Evolutionary conservation across 1,140 invertebrate genomes (phyloP).

Genomic region (Ceratina calcarata): DNA sequence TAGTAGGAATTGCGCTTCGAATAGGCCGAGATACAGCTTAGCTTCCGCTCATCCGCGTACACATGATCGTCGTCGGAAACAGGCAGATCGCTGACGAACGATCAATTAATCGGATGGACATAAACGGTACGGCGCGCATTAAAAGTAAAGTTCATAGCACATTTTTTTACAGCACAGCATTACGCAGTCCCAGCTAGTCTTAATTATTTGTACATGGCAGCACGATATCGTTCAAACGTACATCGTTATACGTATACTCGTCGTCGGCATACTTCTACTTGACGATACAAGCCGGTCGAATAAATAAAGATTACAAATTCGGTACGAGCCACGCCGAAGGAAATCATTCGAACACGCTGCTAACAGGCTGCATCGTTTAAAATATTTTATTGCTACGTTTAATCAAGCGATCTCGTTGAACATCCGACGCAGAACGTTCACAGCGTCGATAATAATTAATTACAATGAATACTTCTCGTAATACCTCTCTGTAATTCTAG

Average conservation of each 20-base stretch:
- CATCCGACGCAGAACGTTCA: not conserved
- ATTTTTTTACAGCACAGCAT: not conserved
- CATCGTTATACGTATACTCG: not conserved
- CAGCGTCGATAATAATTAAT: conserved; percentile 24
- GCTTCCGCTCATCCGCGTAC: not conserved
- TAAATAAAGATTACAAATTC: conserved; percentile 24
- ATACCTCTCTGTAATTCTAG: conserved; percentile 20
- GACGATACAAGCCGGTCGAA: not conserved
- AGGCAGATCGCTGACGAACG: too few species aligned
- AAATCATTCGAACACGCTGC: conserved; percentile 24
- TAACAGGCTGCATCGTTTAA: not conserved
- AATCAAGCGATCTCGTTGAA: conserved; percentile 19
- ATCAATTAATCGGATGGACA: not conserved
- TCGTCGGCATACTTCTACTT: not conserved
- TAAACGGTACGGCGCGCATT: not conserved
- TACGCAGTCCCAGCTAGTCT: conserved; percentile 9
- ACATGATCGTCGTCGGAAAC: too few species aligned
- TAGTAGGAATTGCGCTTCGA: not conserved
- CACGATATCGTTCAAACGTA: conserved; percentile 18
- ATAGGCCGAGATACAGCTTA: conserved; percentile 11
- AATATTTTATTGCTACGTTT: conserved; percentile 41
- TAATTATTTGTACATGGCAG: conserved; percentile 39
- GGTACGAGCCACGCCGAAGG: not conserved
- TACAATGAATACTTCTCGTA: conserved; percentile 33
- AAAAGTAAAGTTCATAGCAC: conserved; percentile 27